These are phyloP conservation scores for Drosophila prostipennis DNA, from an alignment of 2,888 invertebrate genomes.

Conservation along the genomic window DNA sequence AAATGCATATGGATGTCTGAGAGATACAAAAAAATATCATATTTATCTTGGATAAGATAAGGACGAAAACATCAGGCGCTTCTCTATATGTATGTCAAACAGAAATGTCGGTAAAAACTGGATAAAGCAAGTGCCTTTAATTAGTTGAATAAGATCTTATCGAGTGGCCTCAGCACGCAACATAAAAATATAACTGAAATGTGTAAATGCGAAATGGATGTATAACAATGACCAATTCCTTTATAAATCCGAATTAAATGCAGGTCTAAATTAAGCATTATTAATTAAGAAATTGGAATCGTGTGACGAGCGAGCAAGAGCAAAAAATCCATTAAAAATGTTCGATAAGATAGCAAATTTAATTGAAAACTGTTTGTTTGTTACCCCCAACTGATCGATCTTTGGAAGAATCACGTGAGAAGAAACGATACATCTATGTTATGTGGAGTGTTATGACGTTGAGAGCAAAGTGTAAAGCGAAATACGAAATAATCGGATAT, in stretches of 20 bases:
- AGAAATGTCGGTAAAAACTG: constrained; percentile 15
- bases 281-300: not conserved
- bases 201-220: not conserved
- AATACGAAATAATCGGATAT: constrained; percentile 15
- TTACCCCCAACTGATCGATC: constrained; percentile 12
- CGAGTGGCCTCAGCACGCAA: not conserved
- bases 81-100: too few relatives aligned
- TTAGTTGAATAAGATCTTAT: constrained; percentile 4
- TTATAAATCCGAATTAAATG: not conserved
- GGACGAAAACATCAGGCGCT: constrained; percentile 21
- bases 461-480: constrained; percentile 5
- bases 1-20: constrained; percentile 23
- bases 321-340: not conserved
- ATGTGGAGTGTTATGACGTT: not conserved
- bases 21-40: constrained; percentile 28
- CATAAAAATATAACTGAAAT: not conserved
- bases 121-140: constrained; percentile 9
- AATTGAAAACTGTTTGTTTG: constrained; percentile 18
- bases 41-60: constrained; percentile 44
- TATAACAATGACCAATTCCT: too few relatives aligned
- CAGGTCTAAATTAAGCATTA: not conserved
- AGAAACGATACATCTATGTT: not conserved
- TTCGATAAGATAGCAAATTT: constrained; percentile 21
- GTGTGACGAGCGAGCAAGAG: too few relatives aligned
- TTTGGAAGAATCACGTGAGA: constrained; percentile 19